Evolutionary conservation across 2,113 vertebrate genomes (phyloP).

Genomic region (Phrynosoma platyrhinos): DNA sequence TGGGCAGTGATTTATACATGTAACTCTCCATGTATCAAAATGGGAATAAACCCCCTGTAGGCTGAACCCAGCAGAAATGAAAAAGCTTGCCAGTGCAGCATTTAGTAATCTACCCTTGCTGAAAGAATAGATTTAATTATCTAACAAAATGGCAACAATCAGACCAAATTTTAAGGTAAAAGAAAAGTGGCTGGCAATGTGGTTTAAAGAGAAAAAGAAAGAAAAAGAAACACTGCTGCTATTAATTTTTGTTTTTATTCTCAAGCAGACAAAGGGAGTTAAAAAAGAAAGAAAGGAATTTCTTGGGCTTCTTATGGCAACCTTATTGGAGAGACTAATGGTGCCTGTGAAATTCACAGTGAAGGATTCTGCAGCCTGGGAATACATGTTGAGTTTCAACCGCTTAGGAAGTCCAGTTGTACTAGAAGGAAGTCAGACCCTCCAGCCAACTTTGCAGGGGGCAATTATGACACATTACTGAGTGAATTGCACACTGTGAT

Average conservation of each 20-base stretch:
- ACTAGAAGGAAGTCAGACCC: slow-evolving; percentile 74
- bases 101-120: slow-evolving; percentile 29
- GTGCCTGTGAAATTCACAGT: slow-evolving; percentile 53
- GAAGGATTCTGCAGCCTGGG: slow-evolving; percentile 61
- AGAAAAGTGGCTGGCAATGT: slow-evolving; percentile 66
- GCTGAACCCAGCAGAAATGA: slow-evolving; percentile 55
- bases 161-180: slow-evolving; percentile 61
- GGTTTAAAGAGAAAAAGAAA: slow-evolving; percentile 16
- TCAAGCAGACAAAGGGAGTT: slow-evolving; percentile 58
- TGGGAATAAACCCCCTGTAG: slow-evolving; percentile 47
- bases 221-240: slow-evolving; percentile 35
- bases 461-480: slow-evolving; percentile 78
- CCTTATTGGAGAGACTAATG: slow-evolving; percentile 66
- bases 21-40: slow-evolving; percentile 40
- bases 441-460: slow-evolving; percentile 73
- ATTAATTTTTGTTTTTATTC: slow-evolving; percentile 63
- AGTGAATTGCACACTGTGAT: slow-evolving; percentile 79
- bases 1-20: slow-evolving; percentile 33
- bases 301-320: slow-evolving; percentile 49
- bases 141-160: slow-evolving; percentile 65
- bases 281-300: slow-evolving; percentile 44
- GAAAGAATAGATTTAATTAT: slow-evolving; percentile 61
- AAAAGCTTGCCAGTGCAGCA: slow-evolving; percentile 45
- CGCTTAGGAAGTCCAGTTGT: slow-evolving; percentile 71
- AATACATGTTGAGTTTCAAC: slow-evolving; percentile 64